Base-by-base conservation (phyloP, 2,888 invertebrate species). In the Incurvaria masculella region DNA sequence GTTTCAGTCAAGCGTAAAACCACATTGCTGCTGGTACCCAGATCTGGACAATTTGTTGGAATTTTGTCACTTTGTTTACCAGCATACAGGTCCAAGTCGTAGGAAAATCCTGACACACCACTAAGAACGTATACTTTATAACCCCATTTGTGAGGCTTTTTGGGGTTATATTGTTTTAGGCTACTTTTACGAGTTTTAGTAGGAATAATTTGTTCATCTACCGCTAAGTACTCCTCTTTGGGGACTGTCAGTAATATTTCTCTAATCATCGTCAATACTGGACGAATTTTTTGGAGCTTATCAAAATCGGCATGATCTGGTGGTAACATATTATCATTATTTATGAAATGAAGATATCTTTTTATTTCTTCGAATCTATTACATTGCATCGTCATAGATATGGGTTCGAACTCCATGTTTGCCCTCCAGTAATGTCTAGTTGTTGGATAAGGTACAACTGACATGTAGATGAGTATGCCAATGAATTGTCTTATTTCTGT, bases 131-230 rank as follows among this genome's bases (percentile, higher is more conserved):
- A 60, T 4, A 60, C 46, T 49, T 61, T 61, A 44, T 55, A 62
- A 8, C 62, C 62, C 59, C 59, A 61, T 56, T 65, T 65, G 46
- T 62, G 57, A 4, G 63, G 62, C 47, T 64, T 65, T 20, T 58
- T 52, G n/a, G 62, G 59, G 26, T 58, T 57, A 47, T 64, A 66
- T 11, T 33, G 33, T 14, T 14, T 6, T 4, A 33, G 4, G 4
- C 6, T 8, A n/a, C 4, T 33, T 6, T 23, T 5, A 14, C 33
- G 4, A 11, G 33, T 11, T 11, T 33, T 33, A 4, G 33, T 33
- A 14, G 33, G 61, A 18, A 65, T 63, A 2, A 65, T 63, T 53
- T 65, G 59, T 40, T 63, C 62, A 50, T 64, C 61, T 2, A 64
- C 55, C 23, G 56, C 53, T 14, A 62, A 27, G 49, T 52, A 58